These are phyloP conservation scores for Darwinula stevensoni DNA, from an alignment of 2,888 invertebrate genomes.

Conservation along the genomic window DNA sequence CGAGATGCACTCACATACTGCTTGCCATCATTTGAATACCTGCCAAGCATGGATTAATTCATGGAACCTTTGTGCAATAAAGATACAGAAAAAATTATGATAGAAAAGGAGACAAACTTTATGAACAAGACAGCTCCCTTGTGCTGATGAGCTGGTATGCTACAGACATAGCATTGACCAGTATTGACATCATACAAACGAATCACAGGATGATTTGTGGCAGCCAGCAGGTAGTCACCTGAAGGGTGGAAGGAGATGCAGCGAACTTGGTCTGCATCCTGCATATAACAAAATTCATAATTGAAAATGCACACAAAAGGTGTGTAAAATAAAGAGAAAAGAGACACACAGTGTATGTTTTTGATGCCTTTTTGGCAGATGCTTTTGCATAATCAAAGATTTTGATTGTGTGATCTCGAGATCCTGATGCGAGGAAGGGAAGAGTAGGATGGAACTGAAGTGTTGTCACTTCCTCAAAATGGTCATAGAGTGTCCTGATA, in stretches of 20 bases:
- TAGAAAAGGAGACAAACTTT: background rate
- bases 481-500: slow-evolving; percentile 86
- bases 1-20: slow-evolving; percentile 57
- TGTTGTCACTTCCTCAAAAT: slow-evolving; percentile 86
- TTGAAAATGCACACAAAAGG: slow-evolving; percentile 8
- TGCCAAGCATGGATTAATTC: slow-evolving; percentile 9
- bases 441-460: slow-evolving; percentile 88
- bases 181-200: slow-evolving; percentile 83
- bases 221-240: slow-evolving; percentile 77
- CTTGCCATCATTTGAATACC: slow-evolving; percentile 35
- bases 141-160: slow-evolving; percentile 46
- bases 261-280: slow-evolving; percentile 72
- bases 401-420: slow-evolving; percentile 73
- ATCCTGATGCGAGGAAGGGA: slow-evolving; percentile 78
- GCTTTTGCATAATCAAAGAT: slow-evolving; percentile 95
- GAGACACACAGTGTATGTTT: too few relatives aligned
- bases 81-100: slow-evolving; percentile 4
- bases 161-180: slow-evolving; percentile 77
- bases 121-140: slow-evolving; percentile 19
- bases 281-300: slow-evolving; percentile 9
- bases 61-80: too few relatives aligned
- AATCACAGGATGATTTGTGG: slow-evolving; percentile 66
- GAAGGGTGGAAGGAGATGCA: slow-evolving; percentile 81
- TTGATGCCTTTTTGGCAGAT: slow-evolving; percentile 88
- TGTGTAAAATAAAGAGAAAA: background rate